Percentiles rank a stretch among this genome's conserved stretches.
These are phyloP conservation scores for Drosophila kikkawai DNA, from an alignment of 1,140 invertebrate species.

Conservation along the genomic window DNA sequence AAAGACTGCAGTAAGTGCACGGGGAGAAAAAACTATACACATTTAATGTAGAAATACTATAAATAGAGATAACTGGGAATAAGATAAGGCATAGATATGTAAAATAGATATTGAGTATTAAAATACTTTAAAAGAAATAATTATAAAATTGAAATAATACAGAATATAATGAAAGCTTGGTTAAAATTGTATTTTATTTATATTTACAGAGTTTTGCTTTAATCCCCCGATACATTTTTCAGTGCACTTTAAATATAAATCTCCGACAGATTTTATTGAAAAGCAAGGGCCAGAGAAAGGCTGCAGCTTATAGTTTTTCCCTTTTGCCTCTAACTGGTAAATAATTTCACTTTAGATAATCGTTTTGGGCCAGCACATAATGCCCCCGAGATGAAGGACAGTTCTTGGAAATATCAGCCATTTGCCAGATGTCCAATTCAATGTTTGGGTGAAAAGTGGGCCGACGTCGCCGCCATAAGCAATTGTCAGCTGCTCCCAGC, in stretches of 20 bases:
- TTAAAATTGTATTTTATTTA: background rate
- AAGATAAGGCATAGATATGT: background rate
- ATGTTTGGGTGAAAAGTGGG: slow-evolving; percentile 21
- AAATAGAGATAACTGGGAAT: background rate
- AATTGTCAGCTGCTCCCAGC: slow-evolving; percentile 45
- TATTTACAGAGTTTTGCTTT: background rate
- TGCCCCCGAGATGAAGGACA: slow-evolving; percentile 25
- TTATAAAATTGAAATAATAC: background rate
- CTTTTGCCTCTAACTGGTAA: slow-evolving; percentile 31
- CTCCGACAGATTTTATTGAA: slow-evolving; percentile 28
- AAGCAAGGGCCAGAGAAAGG: background rate
- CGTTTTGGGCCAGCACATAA: slow-evolving; percentile 23
- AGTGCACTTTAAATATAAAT: slow-evolving; percentile 16
- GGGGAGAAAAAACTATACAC: background rate
- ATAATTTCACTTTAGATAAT: slow-evolving; percentile 52
- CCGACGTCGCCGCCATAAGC: slow-evolving; percentile 10
- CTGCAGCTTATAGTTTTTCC: slow-evolving; percentile 16
- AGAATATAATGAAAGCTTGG: background rate
- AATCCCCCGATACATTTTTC: background rate
- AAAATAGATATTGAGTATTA: background rate
- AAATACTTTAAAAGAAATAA: background rate
- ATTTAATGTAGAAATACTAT: background rate
- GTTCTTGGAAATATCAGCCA: slow-evolving; percentile 25
- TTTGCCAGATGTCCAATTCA: slow-evolving; percentile 24
- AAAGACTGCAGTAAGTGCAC: slow-evolving; percentile 20